Conservation (phyloP, 1,140 invertebrate species). For the Drosophila orena region DNA sequence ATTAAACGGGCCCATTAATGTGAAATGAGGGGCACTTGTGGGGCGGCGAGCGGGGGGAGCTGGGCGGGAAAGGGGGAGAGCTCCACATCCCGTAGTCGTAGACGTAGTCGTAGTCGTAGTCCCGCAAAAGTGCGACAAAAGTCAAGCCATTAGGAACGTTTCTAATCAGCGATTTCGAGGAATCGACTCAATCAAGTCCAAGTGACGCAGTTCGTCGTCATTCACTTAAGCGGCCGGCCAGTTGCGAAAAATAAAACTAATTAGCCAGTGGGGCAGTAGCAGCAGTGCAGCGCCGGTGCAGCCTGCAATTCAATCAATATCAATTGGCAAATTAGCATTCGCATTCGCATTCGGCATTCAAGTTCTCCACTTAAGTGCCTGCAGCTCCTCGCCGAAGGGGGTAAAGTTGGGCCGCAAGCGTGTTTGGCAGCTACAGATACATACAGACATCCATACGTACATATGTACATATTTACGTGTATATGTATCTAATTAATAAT, state of each 20-base stretch:
- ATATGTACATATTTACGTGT: not conserved
- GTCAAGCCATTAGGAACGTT: conserved; percentile 59
- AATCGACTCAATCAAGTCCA: conserved; percentile 27
- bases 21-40: conserved; percentile 33
- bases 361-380: conserved; percentile 61
- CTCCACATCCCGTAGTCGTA: not conserved
- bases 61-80: conserved; percentile 6
- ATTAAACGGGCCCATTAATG: conserved; percentile 61
- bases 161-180: conserved; percentile 75
- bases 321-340: conserved; percentile 82
- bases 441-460: too few relatives aligned
- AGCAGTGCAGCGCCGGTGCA: conserved; percentile 18
- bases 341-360: conserved; percentile 69
- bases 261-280: conserved; percentile 48
- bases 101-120: too few relatives aligned
- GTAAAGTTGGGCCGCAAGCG: conserved; percentile 19
- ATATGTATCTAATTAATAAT: conserved; percentile 56
- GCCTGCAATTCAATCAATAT: conserved; percentile 78
- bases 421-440: conserved; percentile 13
- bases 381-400: conserved; percentile 43
- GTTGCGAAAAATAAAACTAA: conserved; percentile 68
- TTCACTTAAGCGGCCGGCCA: conserved; percentile 53
- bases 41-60: not conserved
- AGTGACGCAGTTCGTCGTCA: conserved; percentile 43
- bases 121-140: conserved; percentile 27